Base-by-base conservation (phyloP, 2,113 vertebrate species). In the Porphyrio hochstetteri region DNA sequence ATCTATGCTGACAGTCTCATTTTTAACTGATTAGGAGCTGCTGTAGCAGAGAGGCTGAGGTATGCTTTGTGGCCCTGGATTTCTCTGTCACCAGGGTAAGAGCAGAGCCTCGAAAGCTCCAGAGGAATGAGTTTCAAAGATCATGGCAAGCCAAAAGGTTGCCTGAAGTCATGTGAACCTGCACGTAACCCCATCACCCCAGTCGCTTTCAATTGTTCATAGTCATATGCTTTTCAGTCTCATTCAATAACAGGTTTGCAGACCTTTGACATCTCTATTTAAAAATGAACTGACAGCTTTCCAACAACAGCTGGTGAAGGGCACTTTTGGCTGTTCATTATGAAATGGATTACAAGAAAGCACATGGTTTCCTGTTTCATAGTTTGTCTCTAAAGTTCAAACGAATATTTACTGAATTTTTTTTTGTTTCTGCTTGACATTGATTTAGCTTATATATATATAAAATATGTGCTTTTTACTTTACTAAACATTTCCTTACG, bases 211-310 rank as follows among this genome's bases (percentile, higher is more conserved):
- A 92, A 65, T 88, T 94, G 92, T 90, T 87, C 75, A 4, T 93
- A 80, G 81, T 86, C 81, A 83, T 87, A 80, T 91, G 91, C 93
- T 96, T 93, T 72, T 80, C 86, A 64, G 76, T 92, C 82, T 53
- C 53, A 42, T 90, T 96, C 89, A 93, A 70, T 94, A 94, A 87
- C 74, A 95, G 71, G 71, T 96, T 94, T 95, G 69, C 88, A 95
- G 96, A 92, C 96, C 96, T 96, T 89, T 95, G 96, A 95, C 94
- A 77, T 91, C 74, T 93, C 59, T 87, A 48, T 93, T 95, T 92
- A 80, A 76, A 92, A 95, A 88, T 25, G 74, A 82, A 85, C 75
- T 86, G 89, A 86, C 86, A 86, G 71, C 84, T 96, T 93, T 81
- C 87, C 60, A 91, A 3, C 63, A 90, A 74, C 89, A 94, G 91